Evolutionary conservation across 2,888 invertebrate genomes (phyloP).

Genomic region (Cantharis rustica): DNA sequence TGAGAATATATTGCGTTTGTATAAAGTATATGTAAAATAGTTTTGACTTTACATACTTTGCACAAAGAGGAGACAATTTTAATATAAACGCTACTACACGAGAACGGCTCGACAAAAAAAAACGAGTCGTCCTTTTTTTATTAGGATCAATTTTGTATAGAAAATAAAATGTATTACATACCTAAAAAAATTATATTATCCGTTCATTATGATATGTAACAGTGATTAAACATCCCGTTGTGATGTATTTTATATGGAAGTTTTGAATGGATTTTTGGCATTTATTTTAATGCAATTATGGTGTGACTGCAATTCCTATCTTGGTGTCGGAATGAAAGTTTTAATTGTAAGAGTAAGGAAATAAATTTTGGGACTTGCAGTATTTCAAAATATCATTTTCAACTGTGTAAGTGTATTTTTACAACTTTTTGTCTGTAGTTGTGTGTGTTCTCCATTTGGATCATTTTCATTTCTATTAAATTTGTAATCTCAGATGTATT

Average conservation of each 20-base stretch:
- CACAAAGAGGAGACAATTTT: neutral
- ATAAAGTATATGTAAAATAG: slow-evolving; percentile 12
- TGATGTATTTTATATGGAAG: slow-evolving; percentile 53
- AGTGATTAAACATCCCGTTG: slow-evolving; percentile 45
- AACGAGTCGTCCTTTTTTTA: slow-evolving; percentile 40
- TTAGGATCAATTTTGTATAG: slow-evolving; percentile 57
- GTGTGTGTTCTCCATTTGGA: slow-evolving; percentile 53
- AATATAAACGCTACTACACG: slow-evolving; percentile 12
- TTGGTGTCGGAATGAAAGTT: slow-evolving; percentile 55
- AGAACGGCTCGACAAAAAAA: slow-evolving; percentile 21
- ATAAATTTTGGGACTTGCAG: slow-evolving; percentile 44
- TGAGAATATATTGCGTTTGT: slow-evolving; percentile 23
- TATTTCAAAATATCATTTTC: slow-evolving; percentile 46
- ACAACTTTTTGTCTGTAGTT: slow-evolving; percentile 54
- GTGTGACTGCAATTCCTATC: slow-evolving; percentile 52
- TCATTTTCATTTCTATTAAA: slow-evolving; percentile 43
- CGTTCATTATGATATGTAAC: slow-evolving; percentile 42
- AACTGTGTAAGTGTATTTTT: slow-evolving; percentile 54
- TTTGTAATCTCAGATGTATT: slow-evolving; percentile 48
- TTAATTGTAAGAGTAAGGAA: slow-evolving; percentile 50
- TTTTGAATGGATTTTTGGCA: slow-evolving; percentile 32
- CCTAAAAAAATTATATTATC: slow-evolving; percentile 49
- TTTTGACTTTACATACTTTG: slow-evolving; percentile 21
- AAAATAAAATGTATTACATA: slow-evolving; percentile 53
- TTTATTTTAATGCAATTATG: slow-evolving; percentile 36